phyloP scores from a whole-genome alignment of 2,888 invertebrate species.

The Drosophila nr. perissopoda region DNA sequence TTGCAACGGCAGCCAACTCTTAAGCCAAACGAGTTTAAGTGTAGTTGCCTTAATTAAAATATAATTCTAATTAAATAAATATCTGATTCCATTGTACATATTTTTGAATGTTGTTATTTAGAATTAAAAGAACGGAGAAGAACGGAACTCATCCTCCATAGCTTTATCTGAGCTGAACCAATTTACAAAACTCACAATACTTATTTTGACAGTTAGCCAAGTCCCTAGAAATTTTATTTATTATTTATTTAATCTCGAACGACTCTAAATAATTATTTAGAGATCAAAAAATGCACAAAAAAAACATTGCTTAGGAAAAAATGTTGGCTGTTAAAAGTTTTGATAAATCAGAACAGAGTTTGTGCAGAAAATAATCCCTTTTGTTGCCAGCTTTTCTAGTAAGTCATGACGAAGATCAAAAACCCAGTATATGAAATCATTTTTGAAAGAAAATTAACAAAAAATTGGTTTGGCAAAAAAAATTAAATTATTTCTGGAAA shows the following conservation, averaged over 20 bases:
- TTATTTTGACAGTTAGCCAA: background rate
- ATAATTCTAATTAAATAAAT: constrained; percentile 1
- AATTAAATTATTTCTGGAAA: background rate
- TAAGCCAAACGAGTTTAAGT: background rate
- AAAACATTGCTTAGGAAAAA: background rate
- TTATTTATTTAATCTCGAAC: background rate
- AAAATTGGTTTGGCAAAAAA: background rate
- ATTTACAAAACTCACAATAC: background rate
- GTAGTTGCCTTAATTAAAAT: constrained; percentile 15
- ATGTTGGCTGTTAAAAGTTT: background rate
- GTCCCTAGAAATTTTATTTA: background rate
- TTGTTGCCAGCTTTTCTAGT: background rate
- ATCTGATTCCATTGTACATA: background rate
- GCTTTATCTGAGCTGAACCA: background rate
- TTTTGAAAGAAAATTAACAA: background rate
- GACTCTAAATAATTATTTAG: background rate
- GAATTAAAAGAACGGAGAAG: background rate
- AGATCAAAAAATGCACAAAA: background rate
- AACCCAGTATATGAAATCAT: background rate
- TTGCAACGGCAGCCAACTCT: constrained; percentile 21
- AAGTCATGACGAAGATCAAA: background rate
- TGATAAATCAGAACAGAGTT: background rate
- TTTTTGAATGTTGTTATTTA: background rate
- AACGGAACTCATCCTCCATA: too few relatives aligned
- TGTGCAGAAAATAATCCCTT: background rate